Evolutionary conservation across 2,888 invertebrate genomes (phyloP).

Genomic region (Anodontia alba): DNA sequence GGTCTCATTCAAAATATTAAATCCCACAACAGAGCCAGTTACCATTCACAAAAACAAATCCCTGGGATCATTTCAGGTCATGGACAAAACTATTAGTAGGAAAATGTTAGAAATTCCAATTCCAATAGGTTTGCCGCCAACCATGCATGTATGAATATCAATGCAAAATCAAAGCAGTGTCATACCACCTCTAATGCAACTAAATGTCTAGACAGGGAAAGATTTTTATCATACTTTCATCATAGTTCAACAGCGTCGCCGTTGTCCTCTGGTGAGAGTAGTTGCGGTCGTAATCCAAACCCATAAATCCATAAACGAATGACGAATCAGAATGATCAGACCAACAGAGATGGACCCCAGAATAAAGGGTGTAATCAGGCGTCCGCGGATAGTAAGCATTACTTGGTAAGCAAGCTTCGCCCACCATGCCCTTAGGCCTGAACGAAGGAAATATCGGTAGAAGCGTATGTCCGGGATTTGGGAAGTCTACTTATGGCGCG

Average conservation of each 20-base stretch:
- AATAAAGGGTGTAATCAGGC: too few species aligned
- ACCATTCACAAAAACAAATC: constrained; percentile 9
- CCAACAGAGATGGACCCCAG: too few species aligned
- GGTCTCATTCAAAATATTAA: neutral
- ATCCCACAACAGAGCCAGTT: neutral
- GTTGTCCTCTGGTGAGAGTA: constrained; percentile 4
- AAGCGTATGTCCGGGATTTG: too few species aligned
- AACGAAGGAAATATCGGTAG: too few species aligned
- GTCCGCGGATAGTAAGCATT: too few species aligned
- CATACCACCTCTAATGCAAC: neutral
- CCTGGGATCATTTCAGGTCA: neutral
- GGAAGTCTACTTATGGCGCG: too few species aligned
- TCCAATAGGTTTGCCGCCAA: neutral
- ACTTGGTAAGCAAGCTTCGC: too few species aligned
- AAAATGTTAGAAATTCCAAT: neutral
- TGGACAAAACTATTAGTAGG: neutral
- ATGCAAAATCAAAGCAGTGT: neutral
- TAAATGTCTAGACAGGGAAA: neutral
- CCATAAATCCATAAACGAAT: too few species aligned
- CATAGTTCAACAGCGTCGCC: constrained; percentile 9
- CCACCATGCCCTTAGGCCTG: too few species aligned
- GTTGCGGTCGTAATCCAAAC: too few species aligned
- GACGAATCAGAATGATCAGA: too few species aligned
- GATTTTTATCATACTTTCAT: constrained; percentile 9
- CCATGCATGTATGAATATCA: neutral